A percentile compares a stretch with the other conserved stretches of the same genome.
Conservation (phyloP, 2,113 vertebrate species). For the Hydrochoerus hydrochaeris region DNA sequence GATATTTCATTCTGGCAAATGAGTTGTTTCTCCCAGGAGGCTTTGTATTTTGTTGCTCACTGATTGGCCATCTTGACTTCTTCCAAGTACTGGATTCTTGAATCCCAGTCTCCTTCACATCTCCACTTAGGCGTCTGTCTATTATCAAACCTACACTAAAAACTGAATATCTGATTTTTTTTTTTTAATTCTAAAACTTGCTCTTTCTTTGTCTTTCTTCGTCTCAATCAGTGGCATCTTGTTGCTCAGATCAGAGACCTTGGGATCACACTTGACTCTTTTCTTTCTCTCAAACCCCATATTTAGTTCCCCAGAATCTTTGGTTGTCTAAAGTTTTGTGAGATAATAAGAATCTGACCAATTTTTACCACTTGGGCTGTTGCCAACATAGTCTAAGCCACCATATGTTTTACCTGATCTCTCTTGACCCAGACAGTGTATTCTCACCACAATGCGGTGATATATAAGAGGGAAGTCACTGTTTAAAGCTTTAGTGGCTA, state of each 20-base stretch:
- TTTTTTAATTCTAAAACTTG: not conserved
- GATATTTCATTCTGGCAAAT: too few species aligned
- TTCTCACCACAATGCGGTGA: not conserved
- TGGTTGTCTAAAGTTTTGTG: not conserved
- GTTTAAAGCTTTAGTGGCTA: not conserved
- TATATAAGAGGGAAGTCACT: not conserved
- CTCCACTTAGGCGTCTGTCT: not conserved
- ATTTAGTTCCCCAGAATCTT: not conserved
- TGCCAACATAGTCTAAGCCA: not conserved
- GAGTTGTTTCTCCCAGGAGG: too few species aligned
- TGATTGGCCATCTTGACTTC: too few species aligned
- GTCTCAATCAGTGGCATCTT: not conserved
- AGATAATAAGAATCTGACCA: not conserved
- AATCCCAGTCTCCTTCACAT: fast-evolving
- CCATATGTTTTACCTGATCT: not conserved
- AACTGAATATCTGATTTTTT: not conserved
- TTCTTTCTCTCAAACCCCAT: not conserved
- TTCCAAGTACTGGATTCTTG: too few species aligned
- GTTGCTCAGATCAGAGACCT: not conserved
- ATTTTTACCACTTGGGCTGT: not conserved
- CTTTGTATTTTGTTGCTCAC: too few species aligned
- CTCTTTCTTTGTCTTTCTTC: fast-evolving
- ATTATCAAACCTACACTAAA: not conserved
- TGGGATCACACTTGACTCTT: not conserved
- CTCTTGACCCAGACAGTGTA: too few species aligned